A percentile compares a stretch with the other conserved stretches of the same genome.
Conservation (phyloP, 2,888 invertebrate species). For the Lithosia quadra region DNA sequence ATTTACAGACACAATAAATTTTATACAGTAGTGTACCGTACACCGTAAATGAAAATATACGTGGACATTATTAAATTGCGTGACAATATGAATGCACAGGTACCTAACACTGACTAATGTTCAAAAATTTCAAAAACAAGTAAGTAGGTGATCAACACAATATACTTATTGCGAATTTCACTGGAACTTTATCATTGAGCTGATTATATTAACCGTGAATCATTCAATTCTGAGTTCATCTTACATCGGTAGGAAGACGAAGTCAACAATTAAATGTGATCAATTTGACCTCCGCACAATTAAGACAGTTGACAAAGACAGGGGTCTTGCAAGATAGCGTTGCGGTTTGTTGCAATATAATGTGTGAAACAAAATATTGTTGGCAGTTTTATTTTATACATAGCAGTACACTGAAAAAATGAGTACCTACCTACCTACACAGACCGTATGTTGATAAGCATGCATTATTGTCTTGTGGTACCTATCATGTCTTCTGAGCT, state of each 20-base stretch:
- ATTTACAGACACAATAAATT: no score
- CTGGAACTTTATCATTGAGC: constrained; percentile 11
- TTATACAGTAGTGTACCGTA: no score
- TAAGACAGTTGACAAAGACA: constrained; percentile 63
- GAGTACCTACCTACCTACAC: no score
- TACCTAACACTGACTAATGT: background rate
- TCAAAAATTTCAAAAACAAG: background rate
- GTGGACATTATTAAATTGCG: no score
- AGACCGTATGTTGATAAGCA: no score
- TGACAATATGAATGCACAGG: no score
- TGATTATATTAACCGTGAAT: constrained; percentile 42
- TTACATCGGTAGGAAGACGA: constrained; percentile 41
- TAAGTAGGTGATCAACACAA: background rate
- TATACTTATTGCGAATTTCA: constrained; percentile 1
- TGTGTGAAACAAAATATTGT: background rate
- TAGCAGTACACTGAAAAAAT: background rate
- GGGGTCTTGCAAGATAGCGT: constrained; percentile 20
- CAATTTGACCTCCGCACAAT: constrained; percentile 82
- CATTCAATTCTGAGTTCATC: constrained; percentile 47
- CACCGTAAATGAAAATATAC: no score
- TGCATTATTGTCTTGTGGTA: no score
- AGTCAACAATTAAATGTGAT: constrained; percentile 78
- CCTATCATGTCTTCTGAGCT: no score
- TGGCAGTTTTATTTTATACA: no score
- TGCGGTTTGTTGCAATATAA: constrained; percentile 9